Base-by-base conservation (phyloP, 2,113 vertebrate species). In the Varanus komodoensis region DNA sequence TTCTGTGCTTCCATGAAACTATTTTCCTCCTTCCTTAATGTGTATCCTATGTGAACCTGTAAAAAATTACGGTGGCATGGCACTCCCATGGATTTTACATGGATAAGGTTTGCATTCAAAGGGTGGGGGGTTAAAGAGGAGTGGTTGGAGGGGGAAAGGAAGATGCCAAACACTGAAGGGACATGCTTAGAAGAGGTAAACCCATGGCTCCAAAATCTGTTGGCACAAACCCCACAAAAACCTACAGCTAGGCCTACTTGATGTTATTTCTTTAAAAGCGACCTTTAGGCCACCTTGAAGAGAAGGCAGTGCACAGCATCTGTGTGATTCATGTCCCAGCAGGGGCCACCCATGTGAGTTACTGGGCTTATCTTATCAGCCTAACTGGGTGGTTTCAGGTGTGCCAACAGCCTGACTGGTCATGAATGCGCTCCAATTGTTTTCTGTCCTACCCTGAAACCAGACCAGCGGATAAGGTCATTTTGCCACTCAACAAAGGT, bases 281-380 rank as follows among this genome's bases (percentile, higher is more conserved):
- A 61, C 12, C 15, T 61, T 61, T 14, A 61, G 57, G 57, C 57
- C 57, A 15, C 57, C 57, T 61, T 14, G 12, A 61, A 61, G 57
- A 2, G 2, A 3, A 12, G 57, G 19, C 54, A 50, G 2, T 15
- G 4, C 48, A 2, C 2, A 0, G n/a, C 11, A 0, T 9, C 71
- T 8, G 15, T 25, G 23, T n/a, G 44, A 79, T 25, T 68, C 44
- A 52, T 7, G 4, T 1, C 17, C 77, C 77, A 69, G 15, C 29
- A 19, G 48, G 29, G 64, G 29, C 48, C 0, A 9, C n/a, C 64
- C 3, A 92, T 91, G 75, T 23, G n/a, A 8, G 3, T 23, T 29
- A 34, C 34, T 11, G 81, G 52, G 89, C 86, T 67, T 71, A n/a
- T 87, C 54, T 0, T 0, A 90, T 90, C 71, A 89, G 25, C 38